Evolutionary conservation across 2,797 vertebrate genomes (phyloP).

Genomic region (Propithecus deckenii): DNA sequence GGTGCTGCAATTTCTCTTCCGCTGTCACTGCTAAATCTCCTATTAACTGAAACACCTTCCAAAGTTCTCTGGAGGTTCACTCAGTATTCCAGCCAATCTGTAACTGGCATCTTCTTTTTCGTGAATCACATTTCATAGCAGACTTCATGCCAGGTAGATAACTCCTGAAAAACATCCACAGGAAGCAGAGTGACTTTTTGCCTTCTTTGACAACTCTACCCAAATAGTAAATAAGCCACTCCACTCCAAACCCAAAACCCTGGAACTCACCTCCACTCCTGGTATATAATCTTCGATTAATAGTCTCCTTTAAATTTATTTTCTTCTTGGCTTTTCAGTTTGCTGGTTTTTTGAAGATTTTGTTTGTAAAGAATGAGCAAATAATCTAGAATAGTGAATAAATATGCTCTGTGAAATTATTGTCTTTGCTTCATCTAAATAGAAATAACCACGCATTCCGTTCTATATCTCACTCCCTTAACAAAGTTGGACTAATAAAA

Average conservation of each 20-base stretch:
- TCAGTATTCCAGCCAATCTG: neutral
- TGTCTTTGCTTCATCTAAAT: neutral
- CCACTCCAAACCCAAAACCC: neutral
- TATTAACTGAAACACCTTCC: conserved; percentile 53
- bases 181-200: neutral
- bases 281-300: neutral
- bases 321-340: neutral
- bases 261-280: neutral
- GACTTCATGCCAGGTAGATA: conserved; percentile 33
- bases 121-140: conserved; percentile 13
- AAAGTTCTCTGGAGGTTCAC: conserved; percentile 32
- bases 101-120: conserved; percentile 11
- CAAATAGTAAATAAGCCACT: neutral
- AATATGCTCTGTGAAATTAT: neutral
- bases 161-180: conserved; percentile 49
- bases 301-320: neutral
- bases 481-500: neutral
- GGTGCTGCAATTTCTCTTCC: neutral
- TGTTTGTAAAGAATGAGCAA: conserved; percentile 14
- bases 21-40: neutral
- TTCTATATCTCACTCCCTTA: neutral
- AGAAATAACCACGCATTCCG: neutral
- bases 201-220: neutral
- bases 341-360: neutral
- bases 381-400: neutral